Conservation (phyloP, 2,113 vertebrate genomes). For the Poecilia latipinna region DNA sequence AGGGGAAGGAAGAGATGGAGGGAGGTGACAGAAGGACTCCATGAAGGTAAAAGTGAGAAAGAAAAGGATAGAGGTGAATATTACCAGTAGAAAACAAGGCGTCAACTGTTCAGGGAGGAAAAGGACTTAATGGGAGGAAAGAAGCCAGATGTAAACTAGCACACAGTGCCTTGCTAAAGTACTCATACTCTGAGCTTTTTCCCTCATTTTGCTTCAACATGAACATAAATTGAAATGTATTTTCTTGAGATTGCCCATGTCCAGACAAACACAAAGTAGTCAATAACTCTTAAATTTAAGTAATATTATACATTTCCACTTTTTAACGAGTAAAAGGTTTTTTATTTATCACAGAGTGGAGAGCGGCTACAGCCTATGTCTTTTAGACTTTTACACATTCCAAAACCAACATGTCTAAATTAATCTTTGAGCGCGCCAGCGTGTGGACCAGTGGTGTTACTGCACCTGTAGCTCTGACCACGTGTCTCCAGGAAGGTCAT, state of each 20-base stretch:
- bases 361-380: background rate
- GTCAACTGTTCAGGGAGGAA: background rate
- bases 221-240: background rate
- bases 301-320: background rate
- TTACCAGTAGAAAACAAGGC: conserved; percentile 29
- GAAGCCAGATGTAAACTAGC: background rate
- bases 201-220: background rate
- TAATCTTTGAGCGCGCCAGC: background rate
- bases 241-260: background rate
- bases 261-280: background rate
- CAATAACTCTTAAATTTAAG: background rate
- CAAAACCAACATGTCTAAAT: background rate
- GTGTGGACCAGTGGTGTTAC: too few relatives aligned
- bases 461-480: too few relatives aligned
- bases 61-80: conserved; percentile 57
- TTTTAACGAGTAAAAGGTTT: background rate
- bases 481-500: too few relatives aligned
- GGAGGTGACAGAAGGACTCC: conserved; percentile 74
- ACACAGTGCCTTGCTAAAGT: background rate
- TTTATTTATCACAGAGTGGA: too few relatives aligned
- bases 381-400: background rate
- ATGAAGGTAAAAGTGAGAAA: conserved; percentile 55
- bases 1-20: conserved; percentile 73
- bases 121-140: background rate
- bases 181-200: background rate